Conservation (phyloP, 2,797 vertebrate genomes). For the Ataeniobius toweri region DNA sequence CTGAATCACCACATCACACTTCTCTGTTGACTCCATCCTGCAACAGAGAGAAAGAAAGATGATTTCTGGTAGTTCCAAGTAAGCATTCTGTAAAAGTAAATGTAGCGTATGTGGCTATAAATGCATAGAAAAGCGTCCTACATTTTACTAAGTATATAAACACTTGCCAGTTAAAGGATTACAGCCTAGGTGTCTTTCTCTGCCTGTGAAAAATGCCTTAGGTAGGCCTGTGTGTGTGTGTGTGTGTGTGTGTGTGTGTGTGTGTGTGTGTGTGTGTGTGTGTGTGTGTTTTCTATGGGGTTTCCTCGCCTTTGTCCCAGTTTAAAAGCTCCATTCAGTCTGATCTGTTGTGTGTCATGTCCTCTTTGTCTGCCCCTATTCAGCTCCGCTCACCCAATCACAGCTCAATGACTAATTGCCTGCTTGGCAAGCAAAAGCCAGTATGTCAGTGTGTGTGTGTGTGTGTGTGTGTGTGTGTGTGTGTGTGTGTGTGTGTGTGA, state of each 20-base stretch:
- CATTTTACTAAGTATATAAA: constrained; percentile 15
- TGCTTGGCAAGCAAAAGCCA: constrained; percentile 75
- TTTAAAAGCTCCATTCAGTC: constrained; percentile 76
- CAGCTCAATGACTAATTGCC: constrained; percentile 84
- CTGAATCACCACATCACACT: constrained; percentile 98
- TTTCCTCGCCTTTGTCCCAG: constrained; percentile 74
- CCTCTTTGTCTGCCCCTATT: constrained; percentile 79
- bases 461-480: constrained; percentile 6
- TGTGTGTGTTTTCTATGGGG: constrained; percentile 61
- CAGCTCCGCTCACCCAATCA: constrained; percentile 82
- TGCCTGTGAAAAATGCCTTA: constrained; percentile 35
- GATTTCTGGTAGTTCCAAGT: constrained; percentile 11
- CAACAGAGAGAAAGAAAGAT: constrained; percentile 33
- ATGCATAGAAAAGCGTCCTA: constrained; percentile 7
- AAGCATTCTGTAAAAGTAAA: constrained; percentile 6
- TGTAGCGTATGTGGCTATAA: constrained; percentile 2
- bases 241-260: constrained; percentile 28
- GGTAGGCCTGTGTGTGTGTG: constrained; percentile 24
- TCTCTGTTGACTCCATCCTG: constrained; percentile 99
- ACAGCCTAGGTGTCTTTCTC: constrained; percentile 23
- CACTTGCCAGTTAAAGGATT: constrained; percentile 27
- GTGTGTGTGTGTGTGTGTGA: constrained; percentile 20
- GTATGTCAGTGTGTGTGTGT: constrained; percentile 35
- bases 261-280: constrained; percentile 21
- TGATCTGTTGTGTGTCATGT: constrained; percentile 78